phyloP scores from a whole-genome alignment of 2,888 invertebrate species.

The Agriopis leucophaearia region DNA sequence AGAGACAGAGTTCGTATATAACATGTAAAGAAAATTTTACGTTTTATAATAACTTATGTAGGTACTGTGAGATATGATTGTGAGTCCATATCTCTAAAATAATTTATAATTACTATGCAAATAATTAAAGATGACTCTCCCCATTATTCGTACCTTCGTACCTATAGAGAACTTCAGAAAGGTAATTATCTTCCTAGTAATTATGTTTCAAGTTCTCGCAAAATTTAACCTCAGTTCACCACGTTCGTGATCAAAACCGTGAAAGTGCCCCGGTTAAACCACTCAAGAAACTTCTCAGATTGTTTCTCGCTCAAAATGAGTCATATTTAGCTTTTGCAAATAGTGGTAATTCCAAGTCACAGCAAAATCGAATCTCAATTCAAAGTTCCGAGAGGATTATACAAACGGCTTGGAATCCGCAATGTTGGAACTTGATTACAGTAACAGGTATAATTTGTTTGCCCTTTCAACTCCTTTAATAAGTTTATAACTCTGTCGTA shows the following conservation, averaged over 20 bases:
- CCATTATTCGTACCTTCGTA: no score
- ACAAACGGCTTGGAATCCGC: slow-evolving; percentile 43
- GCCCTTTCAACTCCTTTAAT: slow-evolving; percentile 56
- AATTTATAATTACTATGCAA: no score
- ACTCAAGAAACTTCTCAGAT: neutral
- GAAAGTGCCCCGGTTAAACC: neutral
- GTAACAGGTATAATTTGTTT: slow-evolving; percentile 65
- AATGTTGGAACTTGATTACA: slow-evolving; percentile 60
- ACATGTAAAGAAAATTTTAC: no score
- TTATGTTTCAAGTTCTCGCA: neutral
- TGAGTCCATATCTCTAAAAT: no score
- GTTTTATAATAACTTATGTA: no score
- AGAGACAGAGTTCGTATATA: no score
- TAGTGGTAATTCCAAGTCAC: slow-evolving; percentile 16
- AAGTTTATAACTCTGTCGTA: slow-evolving; percentile 50
- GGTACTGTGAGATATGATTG: no score
- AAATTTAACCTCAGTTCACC: neutral
- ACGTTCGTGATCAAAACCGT: neutral
- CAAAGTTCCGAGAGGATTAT: slow-evolving; percentile 43
- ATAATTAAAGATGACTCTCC: no score
- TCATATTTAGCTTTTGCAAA: neutral
- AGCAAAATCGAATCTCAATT: slow-evolving; percentile 31
- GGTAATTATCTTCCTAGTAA: neutral
- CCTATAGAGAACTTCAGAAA: neutral
- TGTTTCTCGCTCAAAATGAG: neutral